These are phyloP conservation scores for Distichodus sexfasciatus DNA, from an alignment of 2,797 vertebrate genomes.

Conservation along the genomic window DNA sequence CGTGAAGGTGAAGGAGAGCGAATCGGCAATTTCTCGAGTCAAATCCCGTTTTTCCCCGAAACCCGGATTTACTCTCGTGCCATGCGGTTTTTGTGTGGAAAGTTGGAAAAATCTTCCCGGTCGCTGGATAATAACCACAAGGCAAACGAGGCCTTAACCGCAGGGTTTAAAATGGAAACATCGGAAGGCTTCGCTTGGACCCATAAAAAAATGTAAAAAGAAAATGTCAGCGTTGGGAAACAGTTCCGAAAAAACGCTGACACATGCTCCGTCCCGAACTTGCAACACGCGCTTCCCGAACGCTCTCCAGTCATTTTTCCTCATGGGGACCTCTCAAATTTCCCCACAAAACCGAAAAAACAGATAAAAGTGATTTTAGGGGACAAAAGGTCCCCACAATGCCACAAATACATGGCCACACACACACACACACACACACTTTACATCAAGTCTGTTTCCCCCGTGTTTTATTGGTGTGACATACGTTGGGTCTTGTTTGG, in stretches of 20 bases:
- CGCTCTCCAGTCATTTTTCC: no score
- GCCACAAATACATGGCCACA: no score
- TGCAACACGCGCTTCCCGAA: constrained; percentile 63
- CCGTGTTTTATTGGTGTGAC: constrained; percentile 27
- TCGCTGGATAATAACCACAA: constrained; percentile 62
- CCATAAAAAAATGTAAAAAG: constrained; percentile 53
- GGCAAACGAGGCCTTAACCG: constrained; percentile 63
- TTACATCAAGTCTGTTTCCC: no score
- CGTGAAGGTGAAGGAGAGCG: no score
- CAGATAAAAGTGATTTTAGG: no score
- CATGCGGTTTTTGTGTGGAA: constrained; percentile 55
- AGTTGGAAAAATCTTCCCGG: constrained; percentile 57
- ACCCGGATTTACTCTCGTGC: constrained; percentile 22
- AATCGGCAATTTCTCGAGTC: no score
- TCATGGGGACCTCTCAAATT: no score
- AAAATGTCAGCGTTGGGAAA: constrained; percentile 70
- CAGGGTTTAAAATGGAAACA: constrained; percentile 72
- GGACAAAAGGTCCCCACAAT: no score
- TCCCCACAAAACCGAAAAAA: no score
- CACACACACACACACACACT: no score
- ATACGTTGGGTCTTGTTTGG: constrained; percentile 41
- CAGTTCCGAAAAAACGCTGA: constrained; percentile 70
- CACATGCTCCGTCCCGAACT: constrained; percentile 65
- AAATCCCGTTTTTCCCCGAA: no score
- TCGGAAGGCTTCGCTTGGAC: constrained; percentile 55